These are phyloP conservation scores for Notodonta ziczac DNA, from an alignment of 2,888 invertebrate genomes.

Conservation along the genomic window DNA sequence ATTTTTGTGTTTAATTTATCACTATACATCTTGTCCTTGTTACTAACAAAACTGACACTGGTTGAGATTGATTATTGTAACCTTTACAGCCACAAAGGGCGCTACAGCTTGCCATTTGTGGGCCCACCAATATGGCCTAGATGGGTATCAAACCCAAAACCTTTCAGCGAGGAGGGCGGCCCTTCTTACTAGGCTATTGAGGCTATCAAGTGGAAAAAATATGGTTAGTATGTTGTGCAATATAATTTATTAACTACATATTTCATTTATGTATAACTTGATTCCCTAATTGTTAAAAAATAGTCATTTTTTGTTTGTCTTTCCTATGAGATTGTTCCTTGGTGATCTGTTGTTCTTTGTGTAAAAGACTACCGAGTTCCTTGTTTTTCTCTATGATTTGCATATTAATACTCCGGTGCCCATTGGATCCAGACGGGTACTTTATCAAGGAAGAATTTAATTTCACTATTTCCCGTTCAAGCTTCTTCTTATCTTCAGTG, in stretches of 20 bases:
- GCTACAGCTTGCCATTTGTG: too few species aligned
- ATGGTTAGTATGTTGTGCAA: not conserved
- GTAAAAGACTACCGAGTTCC: conserved; percentile 85
- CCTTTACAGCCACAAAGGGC: too few species aligned
- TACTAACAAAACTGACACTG: too few species aligned
- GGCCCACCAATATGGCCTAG: too few species aligned
- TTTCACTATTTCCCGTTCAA: conserved; percentile 87
- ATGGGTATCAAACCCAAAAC: too few species aligned
- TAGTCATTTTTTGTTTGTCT: conserved; percentile 89
- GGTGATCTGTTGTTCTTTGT: conserved; percentile 86
- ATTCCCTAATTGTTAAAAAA: conserved; percentile 83
- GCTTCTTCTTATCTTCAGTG: conserved; percentile 88
- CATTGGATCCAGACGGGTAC: conserved; percentile 84
- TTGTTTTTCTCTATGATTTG: conserved; percentile 86
- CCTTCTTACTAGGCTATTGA: too few species aligned
- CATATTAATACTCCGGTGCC: conserved; percentile 85
- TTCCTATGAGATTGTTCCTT: conserved; percentile 89
- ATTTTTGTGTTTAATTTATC: conserved; percentile 55
- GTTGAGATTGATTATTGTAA: too few species aligned
- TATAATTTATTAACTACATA: conserved; percentile 23
- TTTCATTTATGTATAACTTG: not conserved
- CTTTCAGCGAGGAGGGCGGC: too few species aligned
- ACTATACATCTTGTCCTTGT: conserved; percentile 5
- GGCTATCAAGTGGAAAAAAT: not conserved
- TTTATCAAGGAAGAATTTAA: conserved; percentile 87